Percentiles rank a stretch among this genome's conserved stretches.
Evolutionary conservation across 2,113 vertebrate genomes (phyloP).

Genomic region (Paedocypris sp.): DNA sequence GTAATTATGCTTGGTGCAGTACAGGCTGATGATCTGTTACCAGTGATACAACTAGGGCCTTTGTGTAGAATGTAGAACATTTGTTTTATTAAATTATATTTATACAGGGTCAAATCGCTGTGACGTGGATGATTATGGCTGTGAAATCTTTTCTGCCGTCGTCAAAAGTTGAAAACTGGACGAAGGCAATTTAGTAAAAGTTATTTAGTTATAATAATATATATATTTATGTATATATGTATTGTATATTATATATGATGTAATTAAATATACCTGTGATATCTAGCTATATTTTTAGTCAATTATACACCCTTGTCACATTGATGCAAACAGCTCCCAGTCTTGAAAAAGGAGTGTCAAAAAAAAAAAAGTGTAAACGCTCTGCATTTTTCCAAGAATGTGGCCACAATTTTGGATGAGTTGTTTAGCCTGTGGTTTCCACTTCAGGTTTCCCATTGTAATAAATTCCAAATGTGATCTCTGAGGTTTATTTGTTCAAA

Average conservation of each 20-base stretch:
- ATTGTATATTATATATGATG: too few species aligned
- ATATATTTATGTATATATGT: too few species aligned
- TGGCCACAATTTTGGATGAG: neutral
- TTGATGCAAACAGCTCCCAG: neutral
- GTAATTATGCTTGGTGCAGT: neutral
- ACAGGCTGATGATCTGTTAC: neutral
- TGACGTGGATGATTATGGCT: too few species aligned
- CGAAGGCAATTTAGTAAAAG: too few species aligned
- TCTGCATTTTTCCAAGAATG: neutral
- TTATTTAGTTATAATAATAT: too few species aligned
- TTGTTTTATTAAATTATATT: too few species aligned
- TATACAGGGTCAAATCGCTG: too few species aligned
- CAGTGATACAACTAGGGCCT: neutral
- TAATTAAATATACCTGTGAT: too few species aligned
- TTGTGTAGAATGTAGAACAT: neutral
- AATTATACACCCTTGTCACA: neutral
- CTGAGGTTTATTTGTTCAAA: neutral
- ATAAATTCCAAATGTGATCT: constrained; percentile 27
- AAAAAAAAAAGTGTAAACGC: too few species aligned
- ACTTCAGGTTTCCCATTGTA: neutral
- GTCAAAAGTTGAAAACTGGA: too few species aligned
- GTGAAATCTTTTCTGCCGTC: too few species aligned
- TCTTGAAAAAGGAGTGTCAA: neutral
- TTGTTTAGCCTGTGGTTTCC: neutral
- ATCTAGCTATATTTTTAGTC: too few species aligned